Evolutionary conservation across 1,140 invertebrate genomes (phyloP).

Genomic region (Ridgeia piscesae): DNA sequence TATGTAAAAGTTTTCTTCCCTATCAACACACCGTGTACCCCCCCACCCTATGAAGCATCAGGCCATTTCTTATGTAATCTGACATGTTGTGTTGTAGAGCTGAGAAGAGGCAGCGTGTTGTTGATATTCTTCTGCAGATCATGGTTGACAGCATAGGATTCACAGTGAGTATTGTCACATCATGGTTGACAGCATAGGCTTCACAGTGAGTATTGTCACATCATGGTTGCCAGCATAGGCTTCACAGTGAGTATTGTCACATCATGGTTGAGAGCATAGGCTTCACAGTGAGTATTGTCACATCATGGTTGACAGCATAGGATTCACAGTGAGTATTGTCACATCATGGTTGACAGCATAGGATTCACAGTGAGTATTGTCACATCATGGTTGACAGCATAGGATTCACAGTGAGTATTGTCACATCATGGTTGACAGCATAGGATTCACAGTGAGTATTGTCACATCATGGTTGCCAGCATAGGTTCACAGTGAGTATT

Average conservation of each 20-base stretch:
- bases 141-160: conserved; percentile 72
- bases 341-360: too few species aligned
- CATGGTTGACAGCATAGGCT: background rate
- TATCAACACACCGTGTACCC: too few species aligned
- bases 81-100: conserved; percentile 44
- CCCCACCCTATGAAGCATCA: too few species aligned
- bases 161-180: conserved; percentile 58
- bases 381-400: conserved; percentile 73
- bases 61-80: background rate
- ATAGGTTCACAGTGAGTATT: conserved; percentile 59
- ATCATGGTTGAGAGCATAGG: too few species aligned
- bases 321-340: conserved; percentile 52
- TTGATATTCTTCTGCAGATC: conserved; percentile 78
- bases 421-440: too few species aligned
- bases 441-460: background rate
- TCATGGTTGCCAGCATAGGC: conserved; percentile 71
- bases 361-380: background rate
- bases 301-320: conserved; percentile 72
- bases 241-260: conserved; percentile 46
- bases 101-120: conserved; percentile 72
- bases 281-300: conserved; percentile 44
- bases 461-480: conserved; percentile 72
- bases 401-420: conserved; percentile 55
- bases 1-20: too few species aligned
- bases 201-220: conserved; percentile 53